Evolutionary conservation across 1,140 invertebrate genomes (phyloP).

Genomic region (Andrena cerasifolii): DNA sequence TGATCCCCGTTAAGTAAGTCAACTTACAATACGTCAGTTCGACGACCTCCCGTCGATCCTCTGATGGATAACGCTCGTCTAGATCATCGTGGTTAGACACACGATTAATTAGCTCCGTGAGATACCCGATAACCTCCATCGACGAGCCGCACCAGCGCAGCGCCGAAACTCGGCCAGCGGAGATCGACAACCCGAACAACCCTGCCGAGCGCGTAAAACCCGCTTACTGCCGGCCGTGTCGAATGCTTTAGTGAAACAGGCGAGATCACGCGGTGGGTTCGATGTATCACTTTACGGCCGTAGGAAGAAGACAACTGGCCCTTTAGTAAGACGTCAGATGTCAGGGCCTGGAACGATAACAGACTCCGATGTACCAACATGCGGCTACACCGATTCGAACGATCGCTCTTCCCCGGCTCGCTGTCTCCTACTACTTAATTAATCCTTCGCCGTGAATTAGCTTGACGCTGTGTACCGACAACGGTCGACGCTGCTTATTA

Average conservation of each 20-base stretch:
- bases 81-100: constrained; percentile 58
- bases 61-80: constrained; percentile 48
- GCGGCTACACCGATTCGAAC: constrained; percentile 20
- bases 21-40: constrained; percentile 47
- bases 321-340: constrained; percentile 51
- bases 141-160: constrained; percentile 24
- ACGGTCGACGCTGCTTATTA: constrained; percentile 48
- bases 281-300: constrained; percentile 42
- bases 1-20: constrained; percentile 53
- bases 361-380: constrained; percentile 40
- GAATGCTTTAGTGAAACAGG: constrained; percentile 28
- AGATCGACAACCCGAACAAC: constrained; percentile 33
- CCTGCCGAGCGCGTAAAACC: neutral
- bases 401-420: constrained; percentile 36
- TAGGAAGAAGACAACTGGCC: constrained; percentile 32
- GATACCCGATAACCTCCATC: constrained; percentile 53
- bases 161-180: neutral
- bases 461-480: constrained; percentile 33
- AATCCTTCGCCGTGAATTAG: constrained; percentile 50
- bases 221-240: constrained; percentile 10
- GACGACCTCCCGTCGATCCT: constrained; percentile 58
- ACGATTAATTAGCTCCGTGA: constrained; percentile 62
- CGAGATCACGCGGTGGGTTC: constrained; percentile 32
- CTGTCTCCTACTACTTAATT: constrained; percentile 52
- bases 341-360: constrained; percentile 47